These are phyloP conservation scores for Euplexia lucipara DNA, from an alignment of 2,888 invertebrate species.

Conservation along the genomic window DNA sequence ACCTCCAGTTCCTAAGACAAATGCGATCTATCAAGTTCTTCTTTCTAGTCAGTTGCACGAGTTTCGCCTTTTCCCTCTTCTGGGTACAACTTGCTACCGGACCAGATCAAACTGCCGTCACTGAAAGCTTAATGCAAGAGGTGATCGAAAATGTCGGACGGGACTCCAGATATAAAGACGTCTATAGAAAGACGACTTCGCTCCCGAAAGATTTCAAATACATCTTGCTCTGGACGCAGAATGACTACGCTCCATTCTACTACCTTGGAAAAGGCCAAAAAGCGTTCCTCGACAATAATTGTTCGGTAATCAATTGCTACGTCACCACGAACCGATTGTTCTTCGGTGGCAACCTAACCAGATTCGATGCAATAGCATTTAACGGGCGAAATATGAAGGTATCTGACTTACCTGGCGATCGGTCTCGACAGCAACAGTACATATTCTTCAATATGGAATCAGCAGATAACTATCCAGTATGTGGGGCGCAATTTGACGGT, in stretches of 20 bases:
- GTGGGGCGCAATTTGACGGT: conserved; percentile 74
- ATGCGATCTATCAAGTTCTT: conserved; percentile 73
- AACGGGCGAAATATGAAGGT: conserved; percentile 77
- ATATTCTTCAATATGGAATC: conserved; percentile 86
- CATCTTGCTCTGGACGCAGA: conserved; percentile 80
- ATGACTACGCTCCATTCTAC: conserved; percentile 77
- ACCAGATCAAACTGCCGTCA: conserved; percentile 48
- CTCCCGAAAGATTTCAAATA: conserved; percentile 79
- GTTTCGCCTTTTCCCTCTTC: conserved; percentile 72
- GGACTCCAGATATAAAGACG: conserved; percentile 78
- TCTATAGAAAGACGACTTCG: conserved; percentile 75
- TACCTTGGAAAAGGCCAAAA: conserved; percentile 77
- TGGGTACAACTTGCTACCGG: conserved; percentile 73
- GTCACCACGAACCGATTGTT: conserved; percentile 73
- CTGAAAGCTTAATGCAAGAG: conserved; percentile 74
- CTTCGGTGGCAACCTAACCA: conserved; percentile 70
- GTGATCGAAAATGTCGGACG: conserved; percentile 76
- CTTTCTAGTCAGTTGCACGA: conserved; percentile 71
- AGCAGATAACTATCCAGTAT: conserved; percentile 81
- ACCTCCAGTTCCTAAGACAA: conserved; percentile 65
- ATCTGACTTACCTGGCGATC: conserved; percentile 69
- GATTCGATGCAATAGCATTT: conserved; percentile 82
- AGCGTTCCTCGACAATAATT: conserved; percentile 80
- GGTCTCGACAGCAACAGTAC: conserved; percentile 81
- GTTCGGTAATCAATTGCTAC: conserved; percentile 80